Percentiles rank a stretch among this genome's conserved stretches.
These are phyloP conservation scores for Lasiurus borealis DNA, from an alignment of 2,113 vertebrate genomes.

Conservation along the genomic window DNA sequence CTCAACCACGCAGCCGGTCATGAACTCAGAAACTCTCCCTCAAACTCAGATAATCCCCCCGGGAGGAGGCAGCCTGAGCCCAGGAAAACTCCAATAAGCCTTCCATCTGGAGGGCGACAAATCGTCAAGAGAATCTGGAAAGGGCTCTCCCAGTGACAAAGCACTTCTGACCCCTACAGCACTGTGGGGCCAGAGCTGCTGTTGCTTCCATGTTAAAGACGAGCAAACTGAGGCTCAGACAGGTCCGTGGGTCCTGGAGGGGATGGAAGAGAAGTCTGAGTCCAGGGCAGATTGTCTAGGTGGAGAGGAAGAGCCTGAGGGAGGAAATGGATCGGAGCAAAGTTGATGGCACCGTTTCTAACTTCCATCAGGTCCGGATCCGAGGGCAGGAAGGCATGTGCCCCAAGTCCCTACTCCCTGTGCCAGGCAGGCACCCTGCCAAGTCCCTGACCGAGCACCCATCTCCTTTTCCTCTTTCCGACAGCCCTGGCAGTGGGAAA, in stretches of 20 bases:
- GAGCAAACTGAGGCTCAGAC: background rate
- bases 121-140: background rate
- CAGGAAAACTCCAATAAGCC: background rate
- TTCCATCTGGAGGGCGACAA: background rate
- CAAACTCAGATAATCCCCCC: background rate
- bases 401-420: no score
- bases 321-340: background rate
- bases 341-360: rapidly evolving
- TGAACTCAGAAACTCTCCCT: background rate
- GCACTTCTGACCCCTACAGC: background rate
- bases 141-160: background rate
- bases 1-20: background rate
- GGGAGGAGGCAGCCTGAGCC: background rate
- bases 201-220: background rate
- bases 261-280: background rate
- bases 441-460: background rate
- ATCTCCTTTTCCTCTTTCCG: background rate
- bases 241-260: background rate
- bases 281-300: background rate
- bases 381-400: background rate
- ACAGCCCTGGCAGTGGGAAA: background rate
- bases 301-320: background rate
- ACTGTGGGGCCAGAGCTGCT: background rate
- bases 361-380: background rate
- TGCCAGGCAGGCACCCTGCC: no score